Conservation (phyloP, 2,888 invertebrate species). For the Pyrgus malvae region DNA sequence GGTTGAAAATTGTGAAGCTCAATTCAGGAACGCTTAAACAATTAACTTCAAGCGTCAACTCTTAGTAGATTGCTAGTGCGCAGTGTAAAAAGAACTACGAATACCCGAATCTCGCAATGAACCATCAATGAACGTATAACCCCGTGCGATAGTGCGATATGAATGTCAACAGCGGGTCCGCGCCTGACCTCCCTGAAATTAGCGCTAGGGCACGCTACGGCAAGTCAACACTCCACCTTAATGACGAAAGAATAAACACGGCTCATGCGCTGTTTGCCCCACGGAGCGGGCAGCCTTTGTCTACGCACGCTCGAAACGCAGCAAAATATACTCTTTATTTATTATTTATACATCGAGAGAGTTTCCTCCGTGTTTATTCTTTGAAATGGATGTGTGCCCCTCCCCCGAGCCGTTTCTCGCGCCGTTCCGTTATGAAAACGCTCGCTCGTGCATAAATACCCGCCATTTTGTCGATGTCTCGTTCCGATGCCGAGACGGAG, state of each 20-base stretch:
- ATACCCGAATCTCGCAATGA: too few species aligned
- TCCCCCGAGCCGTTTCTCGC: slow-evolving; percentile 45
- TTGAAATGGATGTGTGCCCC: slow-evolving; percentile 73
- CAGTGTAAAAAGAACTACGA: too few species aligned
- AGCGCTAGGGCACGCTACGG: slow-evolving; percentile 59
- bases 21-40: too few species aligned
- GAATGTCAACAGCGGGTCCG: slow-evolving; percentile 50
- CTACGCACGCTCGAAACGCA: slow-evolving; percentile 66
- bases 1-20: too few species aligned
- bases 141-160: slow-evolving; percentile 35
- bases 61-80: too few species aligned
- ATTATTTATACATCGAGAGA: slow-evolving; percentile 78
- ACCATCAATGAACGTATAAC: too few species aligned
- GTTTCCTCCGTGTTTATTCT: slow-evolving; percentile 72
- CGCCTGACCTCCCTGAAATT: slow-evolving; percentile 64
- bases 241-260: slow-evolving; percentile 76
- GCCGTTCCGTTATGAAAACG: slow-evolving; percentile 56
- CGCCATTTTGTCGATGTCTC: slow-evolving; percentile 56
- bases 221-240: slow-evolving; percentile 69
- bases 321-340: slow-evolving; percentile 74
- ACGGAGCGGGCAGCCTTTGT: slow-evolving; percentile 65
- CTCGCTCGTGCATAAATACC: slow-evolving; percentile 46
- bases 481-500: slow-evolving; percentile 39
- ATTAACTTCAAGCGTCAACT: too few species aligned
- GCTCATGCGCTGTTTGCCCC: slow-evolving; percentile 57